Conservation (phyloP, 2,797 vertebrate genomes). For the Phrynocephalus guinanensis region DNA sequence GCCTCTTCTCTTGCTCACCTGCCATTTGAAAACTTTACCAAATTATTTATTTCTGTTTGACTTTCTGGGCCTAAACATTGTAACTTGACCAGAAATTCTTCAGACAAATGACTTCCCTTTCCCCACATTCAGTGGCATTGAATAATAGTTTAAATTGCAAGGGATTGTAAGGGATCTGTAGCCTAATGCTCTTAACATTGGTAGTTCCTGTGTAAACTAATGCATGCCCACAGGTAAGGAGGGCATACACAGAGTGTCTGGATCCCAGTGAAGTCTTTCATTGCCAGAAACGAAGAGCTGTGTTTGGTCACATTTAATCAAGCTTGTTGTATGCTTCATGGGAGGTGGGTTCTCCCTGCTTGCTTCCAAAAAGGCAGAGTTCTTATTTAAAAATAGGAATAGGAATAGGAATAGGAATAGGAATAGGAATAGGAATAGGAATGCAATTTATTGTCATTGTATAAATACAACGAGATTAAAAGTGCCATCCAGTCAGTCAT, state of each 20-base stretch:
- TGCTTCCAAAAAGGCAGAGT: background rate
- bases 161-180: background rate
- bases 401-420: too few species aligned
- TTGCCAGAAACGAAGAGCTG: background rate
- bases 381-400: background rate
- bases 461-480: too few species aligned
- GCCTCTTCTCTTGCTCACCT: background rate
- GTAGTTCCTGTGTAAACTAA: background rate
- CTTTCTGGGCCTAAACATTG: background rate
- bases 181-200: background rate
- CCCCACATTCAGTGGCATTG: background rate
- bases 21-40: background rate
- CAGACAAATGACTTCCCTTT: background rate
- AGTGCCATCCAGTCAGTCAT: too few species aligned
- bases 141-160: background rate
- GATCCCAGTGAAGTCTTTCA: background rate
- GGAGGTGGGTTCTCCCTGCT: background rate
- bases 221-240: background rate
- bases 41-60: background rate
- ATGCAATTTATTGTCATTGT: too few species aligned
- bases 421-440: too few species aligned
- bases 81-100: background rate
- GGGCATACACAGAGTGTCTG: background rate
- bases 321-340: conserved; percentile 18
- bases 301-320: conserved; percentile 32